phyloP scores from a whole-genome alignment of 2,888 invertebrate genomes.

The Julus scanicus region DNA sequence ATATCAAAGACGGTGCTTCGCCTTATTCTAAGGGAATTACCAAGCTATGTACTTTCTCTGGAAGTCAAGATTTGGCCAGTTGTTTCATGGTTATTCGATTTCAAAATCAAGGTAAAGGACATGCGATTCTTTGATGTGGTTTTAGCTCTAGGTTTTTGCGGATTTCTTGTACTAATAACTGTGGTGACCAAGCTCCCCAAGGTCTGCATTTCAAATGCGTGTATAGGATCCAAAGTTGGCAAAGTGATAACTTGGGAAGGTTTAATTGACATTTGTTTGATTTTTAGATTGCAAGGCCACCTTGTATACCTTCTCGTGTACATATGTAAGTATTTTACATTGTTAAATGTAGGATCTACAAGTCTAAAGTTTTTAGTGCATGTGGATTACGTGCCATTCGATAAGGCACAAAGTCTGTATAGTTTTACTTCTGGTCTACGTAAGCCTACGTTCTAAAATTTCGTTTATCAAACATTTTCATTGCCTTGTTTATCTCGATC shows the following conservation, averaged over 20 bases:
- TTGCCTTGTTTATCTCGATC: neutral
- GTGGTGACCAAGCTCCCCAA: neutral
- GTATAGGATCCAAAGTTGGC: neutral
- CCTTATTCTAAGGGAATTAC: neutral
- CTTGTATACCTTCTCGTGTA: neutral
- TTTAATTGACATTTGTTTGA: neutral
- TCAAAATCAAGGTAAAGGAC: neutral
- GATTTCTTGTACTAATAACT: neutral
- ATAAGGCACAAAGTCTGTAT: neutral
- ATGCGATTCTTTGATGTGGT: neutral
- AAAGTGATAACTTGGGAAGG: neutral
- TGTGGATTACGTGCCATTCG: neutral
- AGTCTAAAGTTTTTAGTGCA: neutral
- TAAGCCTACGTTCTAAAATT: conserved; percentile 5
- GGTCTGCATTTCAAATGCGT: neutral
- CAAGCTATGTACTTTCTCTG: neutral
- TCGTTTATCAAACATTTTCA: conserved; percentile 16
- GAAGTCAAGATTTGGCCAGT: neutral
- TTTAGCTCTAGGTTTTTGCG: too few species aligned
- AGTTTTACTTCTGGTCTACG: neutral
- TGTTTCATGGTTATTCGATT: neutral
- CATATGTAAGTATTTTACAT: neutral
- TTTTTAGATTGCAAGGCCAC: neutral
- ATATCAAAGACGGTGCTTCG: neutral
- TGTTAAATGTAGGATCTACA: neutral